These are phyloP conservation scores for Lithophane leautieri DNA, from an alignment of 2,888 invertebrate species.

Conservation along the genomic window DNA sequence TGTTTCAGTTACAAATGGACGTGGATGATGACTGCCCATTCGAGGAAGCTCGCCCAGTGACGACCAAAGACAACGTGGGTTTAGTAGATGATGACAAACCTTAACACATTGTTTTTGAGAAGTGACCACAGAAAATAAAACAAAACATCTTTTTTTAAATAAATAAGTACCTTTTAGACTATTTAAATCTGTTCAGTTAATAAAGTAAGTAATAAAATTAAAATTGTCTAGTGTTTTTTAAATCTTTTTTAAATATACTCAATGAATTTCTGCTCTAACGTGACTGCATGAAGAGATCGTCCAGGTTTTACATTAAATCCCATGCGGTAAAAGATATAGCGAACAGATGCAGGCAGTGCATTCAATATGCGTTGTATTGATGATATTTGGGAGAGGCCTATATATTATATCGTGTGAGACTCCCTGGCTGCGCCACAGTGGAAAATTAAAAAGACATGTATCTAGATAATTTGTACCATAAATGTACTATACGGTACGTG, in stretches of 20 bases:
- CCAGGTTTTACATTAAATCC: not conserved
- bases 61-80: constrained; percentile 34
- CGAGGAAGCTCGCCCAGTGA: constrained; percentile 48
- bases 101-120: not conserved
- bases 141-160: not conserved
- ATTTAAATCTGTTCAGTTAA: constrained; percentile 2
- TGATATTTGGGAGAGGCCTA: not conserved
- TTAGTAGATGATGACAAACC: constrained; percentile 22
- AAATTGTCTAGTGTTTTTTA: not conserved
- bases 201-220: not conserved
- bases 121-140: not conserved
- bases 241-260: not conserved
- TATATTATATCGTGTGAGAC: too few relatives aligned
- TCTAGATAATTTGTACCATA: too few relatives aligned
- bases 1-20: constrained; percentile 66
- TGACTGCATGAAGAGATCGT: not conserved
- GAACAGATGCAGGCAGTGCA: not conserved
- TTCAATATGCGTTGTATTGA: not conserved
- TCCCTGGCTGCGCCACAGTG: too few relatives aligned
- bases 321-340: not conserved
- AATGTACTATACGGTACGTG: too few relatives aligned
- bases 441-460: too few relatives aligned
- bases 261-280: not conserved
- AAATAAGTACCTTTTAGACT: not conserved
- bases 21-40: constrained; percentile 64